Conservation (phyloP, 2,113 vertebrate species). For the Arenaria interpres region DNA sequence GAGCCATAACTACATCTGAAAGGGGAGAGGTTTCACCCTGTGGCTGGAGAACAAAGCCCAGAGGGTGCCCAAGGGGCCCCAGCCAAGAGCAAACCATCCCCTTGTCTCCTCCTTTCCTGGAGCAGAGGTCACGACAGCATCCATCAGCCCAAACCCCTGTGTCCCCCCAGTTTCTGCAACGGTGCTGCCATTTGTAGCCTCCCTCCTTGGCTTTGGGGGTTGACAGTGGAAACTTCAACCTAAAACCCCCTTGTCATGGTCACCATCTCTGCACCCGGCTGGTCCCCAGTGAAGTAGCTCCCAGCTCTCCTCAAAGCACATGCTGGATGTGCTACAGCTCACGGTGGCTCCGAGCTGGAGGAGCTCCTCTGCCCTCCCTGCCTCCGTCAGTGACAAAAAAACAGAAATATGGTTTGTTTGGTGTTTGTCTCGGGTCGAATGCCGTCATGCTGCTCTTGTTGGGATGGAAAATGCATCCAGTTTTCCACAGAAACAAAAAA, state of each 20-base stretch:
- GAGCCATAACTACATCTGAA: background rate
- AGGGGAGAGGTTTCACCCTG: background rate
- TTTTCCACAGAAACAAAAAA: slow-evolving; percentile 43
- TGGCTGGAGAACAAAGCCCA: background rate
- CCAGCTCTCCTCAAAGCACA: background rate
- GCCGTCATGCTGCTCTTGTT: background rate
- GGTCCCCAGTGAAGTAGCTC: background rate
- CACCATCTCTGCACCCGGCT: fast-evolving
- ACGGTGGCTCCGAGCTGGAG: fast-evolving
- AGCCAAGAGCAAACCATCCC: background rate
- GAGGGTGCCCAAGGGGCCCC: background rate
- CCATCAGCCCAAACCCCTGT: background rate
- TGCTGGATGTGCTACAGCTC: fast-evolving
- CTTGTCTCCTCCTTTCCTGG: background rate
- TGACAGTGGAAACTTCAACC: background rate
- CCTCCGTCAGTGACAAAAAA: fast-evolving
- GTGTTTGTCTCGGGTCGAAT: background rate
- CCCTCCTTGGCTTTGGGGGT: background rate
- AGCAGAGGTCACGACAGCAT: fast-evolving
- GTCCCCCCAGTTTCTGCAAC: background rate
- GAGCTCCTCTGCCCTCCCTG: fast-evolving
- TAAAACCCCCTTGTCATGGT: background rate
- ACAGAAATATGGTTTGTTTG: background rate
- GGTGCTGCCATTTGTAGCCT: background rate
- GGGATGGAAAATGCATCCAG: background rate